Percentiles rank a stretch among this genome's conserved stretches.
These are phyloP conservation scores for Chaetops frenatus DNA, from an alignment of 2,113 vertebrate genomes.

Conservation along the genomic window DNA sequence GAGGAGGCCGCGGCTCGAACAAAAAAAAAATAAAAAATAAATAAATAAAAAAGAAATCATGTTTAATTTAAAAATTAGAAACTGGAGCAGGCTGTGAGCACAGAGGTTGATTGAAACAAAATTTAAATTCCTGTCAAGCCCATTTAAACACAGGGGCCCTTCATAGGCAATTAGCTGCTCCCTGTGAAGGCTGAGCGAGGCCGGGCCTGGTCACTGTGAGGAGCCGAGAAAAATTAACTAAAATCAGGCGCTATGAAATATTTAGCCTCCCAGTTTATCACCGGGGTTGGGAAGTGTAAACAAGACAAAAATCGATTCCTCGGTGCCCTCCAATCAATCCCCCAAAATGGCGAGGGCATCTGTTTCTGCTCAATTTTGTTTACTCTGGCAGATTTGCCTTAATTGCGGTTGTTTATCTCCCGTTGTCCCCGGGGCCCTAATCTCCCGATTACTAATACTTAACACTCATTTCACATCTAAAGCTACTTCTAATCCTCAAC, in stretches of 20 bases:
- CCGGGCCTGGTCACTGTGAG: slow-evolving; percentile 75
- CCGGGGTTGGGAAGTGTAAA: slow-evolving; percentile 89
- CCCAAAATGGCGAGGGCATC: slow-evolving; percentile 79
- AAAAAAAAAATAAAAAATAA: neutral
- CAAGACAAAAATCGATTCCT: slow-evolving; percentile 92
- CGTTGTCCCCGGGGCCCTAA: slow-evolving; percentile 73
- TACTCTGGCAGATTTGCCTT: slow-evolving; percentile 79
- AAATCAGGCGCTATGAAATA: slow-evolving; percentile 77
- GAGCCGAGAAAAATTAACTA: slow-evolving; percentile 73
- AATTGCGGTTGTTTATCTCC: slow-evolving; percentile 87
- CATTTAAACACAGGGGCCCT: slow-evolving; percentile 82
- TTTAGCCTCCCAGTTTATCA: slow-evolving; percentile 72
- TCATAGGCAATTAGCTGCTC: slow-evolving; percentile 85
- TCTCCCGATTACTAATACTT: slow-evolving; percentile 86
- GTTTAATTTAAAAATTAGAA: slow-evolving; percentile 84
- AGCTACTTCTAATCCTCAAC: slow-evolving; percentile 81
- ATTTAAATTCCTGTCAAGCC: slow-evolving; percentile 84
- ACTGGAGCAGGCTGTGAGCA: slow-evolving; percentile 78
- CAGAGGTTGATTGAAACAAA: slow-evolving; percentile 82
- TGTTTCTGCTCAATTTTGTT: slow-evolving; percentile 79
- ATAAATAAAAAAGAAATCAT: slow-evolving; percentile 33
- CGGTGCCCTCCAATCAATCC: slow-evolving; percentile 80
- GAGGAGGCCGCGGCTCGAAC: slow-evolving; percentile 26
- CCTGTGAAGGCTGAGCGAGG: slow-evolving; percentile 74
- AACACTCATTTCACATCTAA: slow-evolving; percentile 87